Evolutionary conservation across 2,113 vertebrate genomes (phyloP).

Genomic region (Melanostigma gelatinosum): DNA sequence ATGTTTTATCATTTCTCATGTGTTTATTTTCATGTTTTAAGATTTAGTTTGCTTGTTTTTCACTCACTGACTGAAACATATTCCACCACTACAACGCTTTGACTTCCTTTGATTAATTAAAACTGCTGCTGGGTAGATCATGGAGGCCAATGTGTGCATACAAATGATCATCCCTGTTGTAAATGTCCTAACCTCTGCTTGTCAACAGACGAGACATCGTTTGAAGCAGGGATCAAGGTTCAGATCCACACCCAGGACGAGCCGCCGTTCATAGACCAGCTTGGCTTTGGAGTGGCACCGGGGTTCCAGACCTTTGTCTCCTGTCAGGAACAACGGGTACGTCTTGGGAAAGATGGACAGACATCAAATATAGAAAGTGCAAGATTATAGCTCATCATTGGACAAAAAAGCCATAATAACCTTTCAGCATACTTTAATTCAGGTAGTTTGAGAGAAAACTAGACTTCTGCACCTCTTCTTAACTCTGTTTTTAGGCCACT

Average conservation of each 20-base stretch:
- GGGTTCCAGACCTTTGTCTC: slow-evolving; percentile 99
- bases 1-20: background rate
- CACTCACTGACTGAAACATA: background rate
- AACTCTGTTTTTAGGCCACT: background rate
- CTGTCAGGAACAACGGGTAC: slow-evolving; percentile 98
- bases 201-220: slow-evolving; percentile 93
- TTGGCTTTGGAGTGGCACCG: slow-evolving; percentile 97
- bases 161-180: slow-evolving; percentile 38
- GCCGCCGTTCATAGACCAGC: slow-evolving; percentile 97
- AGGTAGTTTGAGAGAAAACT: background rate
- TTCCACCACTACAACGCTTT: background rate
- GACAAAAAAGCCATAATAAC: background rate
- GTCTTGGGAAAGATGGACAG: slow-evolving; percentile 49
- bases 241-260: slow-evolving; percentile 99
- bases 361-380: background rate
- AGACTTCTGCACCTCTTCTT: background rate
- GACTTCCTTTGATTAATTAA: slow-evolving; percentile 19
- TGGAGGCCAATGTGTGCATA: slow-evolving; percentile 29
- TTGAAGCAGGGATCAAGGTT: slow-evolving; percentile 98
- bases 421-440: background rate
- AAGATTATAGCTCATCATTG: background rate
- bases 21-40: background rate
- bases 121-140: slow-evolving; percentile 25
- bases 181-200: slow-evolving; percentile 45
- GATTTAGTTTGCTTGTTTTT: slow-evolving; percentile 2